A percentile compares a stretch with the other conserved stretches of the same genome.
Conservation (phyloP, 92 coral and sea anemone species). For the Metridium senile region DNA sequence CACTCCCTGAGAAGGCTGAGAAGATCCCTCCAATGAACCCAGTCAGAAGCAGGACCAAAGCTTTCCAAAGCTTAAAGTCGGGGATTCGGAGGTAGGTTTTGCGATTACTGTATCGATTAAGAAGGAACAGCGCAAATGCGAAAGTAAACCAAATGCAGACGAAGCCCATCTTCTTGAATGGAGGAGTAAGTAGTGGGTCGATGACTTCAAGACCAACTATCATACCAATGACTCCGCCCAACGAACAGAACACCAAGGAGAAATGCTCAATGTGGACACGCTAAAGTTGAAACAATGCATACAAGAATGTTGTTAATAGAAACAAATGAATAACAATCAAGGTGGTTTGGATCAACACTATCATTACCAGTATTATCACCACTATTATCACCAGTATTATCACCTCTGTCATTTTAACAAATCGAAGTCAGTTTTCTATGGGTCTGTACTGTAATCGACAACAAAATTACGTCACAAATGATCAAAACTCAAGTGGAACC, state of each 20-base stretch:
- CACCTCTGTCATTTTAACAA: background rate
- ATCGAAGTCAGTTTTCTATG: no score
- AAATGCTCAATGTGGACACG: constrained; percentile 81
- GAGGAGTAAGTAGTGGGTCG: constrained; percentile 83
- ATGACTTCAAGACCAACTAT: constrained; percentile 74
- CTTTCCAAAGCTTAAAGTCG: constrained; percentile 78
- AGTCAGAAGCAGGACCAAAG: constrained; percentile 49
- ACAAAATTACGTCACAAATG: no score
- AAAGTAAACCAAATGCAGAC: constrained; percentile 89
- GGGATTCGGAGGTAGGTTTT: constrained; percentile 72
- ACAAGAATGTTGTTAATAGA: background rate
- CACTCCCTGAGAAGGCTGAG: constrained; percentile 82
- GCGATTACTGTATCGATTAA: constrained; percentile 79
- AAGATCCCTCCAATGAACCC: constrained; percentile 84
- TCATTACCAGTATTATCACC: no score
- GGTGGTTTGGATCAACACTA: no score
- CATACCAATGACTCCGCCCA: constrained; percentile 75
- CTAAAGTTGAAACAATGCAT: background rate
- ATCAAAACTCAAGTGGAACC: no score
- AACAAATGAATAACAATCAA: no score
- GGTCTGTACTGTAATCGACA: no score
- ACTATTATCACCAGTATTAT: background rate
- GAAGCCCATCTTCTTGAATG: constrained; percentile 90
- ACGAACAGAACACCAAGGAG: constrained; percentile 73
- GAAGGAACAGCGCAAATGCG: constrained; percentile 83